Base-by-base conservation (phyloP, 2,113 vertebrate species). In the Orientallactaga bullata region DNA sequence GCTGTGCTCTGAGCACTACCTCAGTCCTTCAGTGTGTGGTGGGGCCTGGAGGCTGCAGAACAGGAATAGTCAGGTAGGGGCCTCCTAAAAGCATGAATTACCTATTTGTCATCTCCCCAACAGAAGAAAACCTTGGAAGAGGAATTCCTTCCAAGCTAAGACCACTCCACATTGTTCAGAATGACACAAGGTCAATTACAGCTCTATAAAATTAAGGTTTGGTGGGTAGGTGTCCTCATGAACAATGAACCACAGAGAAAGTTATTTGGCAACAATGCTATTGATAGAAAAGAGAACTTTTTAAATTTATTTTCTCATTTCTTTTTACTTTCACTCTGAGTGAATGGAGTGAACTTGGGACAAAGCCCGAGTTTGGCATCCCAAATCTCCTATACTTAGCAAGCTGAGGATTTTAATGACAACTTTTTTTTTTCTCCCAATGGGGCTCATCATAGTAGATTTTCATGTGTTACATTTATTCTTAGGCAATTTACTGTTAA, bases 1-100 rank as follows among this genome's bases (percentile, higher is more conserved):
- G 9, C 16, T 13, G 0, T 1, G 28, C 37, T 71, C 32, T 12
- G 10, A 7, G 6, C 3, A 23, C 21, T 18, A 5, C n/a, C 47
- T 71, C 28, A 72, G 35, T 5, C 61, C 77, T 35, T 47, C 35
- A 9, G 12, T 4, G 63, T 61, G 88, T 35, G 6, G 6, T 18
- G 21, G 55, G 23, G 12, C 11, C 72, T 47, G 24, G 71, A 82
- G 69, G 71, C 77, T 71, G n/a, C 73, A 32, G 71, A 68, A 30
- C 0, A 30, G 39, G 35, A 16, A 2, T 32, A 77, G 20, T 65
- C 72, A 39, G 24, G 24, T 66, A 68, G 63, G 32, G 51, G 4
- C 18, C 55, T 73, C 61, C 87, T 28, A 60, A 73, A 91, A 60
- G 83, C 7, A 8, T 21, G 11, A 60, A 71, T 30, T 39, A 39